Base-by-base conservation (phyloP, 2,888 invertebrate genomes). In the Entomobrya proxima region DNA sequence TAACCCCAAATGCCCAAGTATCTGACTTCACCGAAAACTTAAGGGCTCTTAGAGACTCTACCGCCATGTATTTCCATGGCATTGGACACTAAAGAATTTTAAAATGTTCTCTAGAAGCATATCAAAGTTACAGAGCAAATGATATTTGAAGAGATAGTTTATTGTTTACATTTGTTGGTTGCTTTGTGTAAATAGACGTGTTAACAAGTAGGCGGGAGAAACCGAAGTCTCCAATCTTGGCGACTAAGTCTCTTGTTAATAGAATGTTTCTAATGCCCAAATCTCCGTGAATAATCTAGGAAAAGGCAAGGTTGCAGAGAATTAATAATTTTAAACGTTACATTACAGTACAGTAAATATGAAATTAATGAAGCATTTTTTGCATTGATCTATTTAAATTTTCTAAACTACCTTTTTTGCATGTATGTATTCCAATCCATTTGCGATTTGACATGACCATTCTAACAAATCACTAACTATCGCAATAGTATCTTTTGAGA, bases 1-100 rank as follows among this genome's bases (percentile, higher is more conserved):
- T 91, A 2, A 91, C 90, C 6, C 91, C 91, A 86, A 90, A 91
- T 52, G 91, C 90, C 91, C 91, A 91, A 30, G 91, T 91, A 83
- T 91, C 91, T 5, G 91, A 91, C 82, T 91, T 90, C 82, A 90
- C 89, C 5, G 91, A 91, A 86, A 91, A 92, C 47, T 88, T 89
- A 69, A 89, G 87, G 21, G 75, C 30, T 11, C 50, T 32, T 0
- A 88, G 24, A 3, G 76, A 77, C 15, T 88, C 86, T 0, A 55
- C 87, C 30, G 69, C 89, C 89, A 58, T 91, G 88, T 72, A 91
- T 91, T 88, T 92, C 91, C 30, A 91, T 9, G 83, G 80, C 5
- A 82, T 18, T 5, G 76, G 30, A 37, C 77, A 67, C 69, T 72
- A 47, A n/a, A 21, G 1, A 21, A n/a, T n/a, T n/a, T n/a, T n/a